Conservation (phyloP, 2,113 vertebrate species). For the Amphiprion ocellaris region DNA sequence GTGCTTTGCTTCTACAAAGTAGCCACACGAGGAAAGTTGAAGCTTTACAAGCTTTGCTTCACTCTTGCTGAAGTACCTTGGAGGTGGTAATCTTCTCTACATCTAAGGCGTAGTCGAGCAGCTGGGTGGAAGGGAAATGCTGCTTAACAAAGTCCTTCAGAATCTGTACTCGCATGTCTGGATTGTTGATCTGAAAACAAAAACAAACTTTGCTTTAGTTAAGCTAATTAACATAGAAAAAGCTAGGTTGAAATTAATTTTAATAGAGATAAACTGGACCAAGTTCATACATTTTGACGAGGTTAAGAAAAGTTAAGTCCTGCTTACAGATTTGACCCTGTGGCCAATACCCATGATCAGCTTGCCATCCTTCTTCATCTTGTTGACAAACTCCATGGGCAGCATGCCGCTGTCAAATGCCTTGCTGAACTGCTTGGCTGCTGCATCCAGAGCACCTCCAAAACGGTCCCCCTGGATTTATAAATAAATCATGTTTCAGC, state of each 20-base stretch:
- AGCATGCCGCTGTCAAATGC: conserved; percentile 97
- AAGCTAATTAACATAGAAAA: neutral
- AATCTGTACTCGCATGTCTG: conserved; percentile 98
- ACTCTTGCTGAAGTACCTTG: conserved; percentile 83
- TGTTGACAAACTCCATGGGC: conserved; percentile 99
- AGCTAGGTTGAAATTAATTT: too few relatives aligned
- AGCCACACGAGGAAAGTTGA: too few relatives aligned
- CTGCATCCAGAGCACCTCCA: conserved; percentile 96
- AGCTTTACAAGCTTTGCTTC: neutral
- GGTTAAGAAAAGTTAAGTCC: neutral
- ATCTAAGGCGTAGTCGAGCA: conserved; percentile 94
- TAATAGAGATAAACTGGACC: neutral
- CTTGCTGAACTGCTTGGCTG: conserved; percentile 98
- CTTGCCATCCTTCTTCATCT: conserved; percentile 99
- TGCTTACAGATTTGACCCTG: conserved; percentile 94
- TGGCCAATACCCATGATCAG: conserved; percentile 99
- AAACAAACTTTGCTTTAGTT: neutral
- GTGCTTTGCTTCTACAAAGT: too few relatives aligned
- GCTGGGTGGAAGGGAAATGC: conserved; percentile 91
- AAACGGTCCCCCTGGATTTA: conserved; percentile 93
- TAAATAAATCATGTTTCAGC: neutral
- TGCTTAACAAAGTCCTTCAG: conserved; percentile 96
- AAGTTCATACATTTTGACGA: neutral
- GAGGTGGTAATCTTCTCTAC: conserved; percentile 99
- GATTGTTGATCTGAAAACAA: conserved; percentile 93